Evolutionary conservation across 2,113 vertebrate species (phyloP), one percentile per base, ranked within the genome.

Genomic region (Macaca nemestrina): DNA sequence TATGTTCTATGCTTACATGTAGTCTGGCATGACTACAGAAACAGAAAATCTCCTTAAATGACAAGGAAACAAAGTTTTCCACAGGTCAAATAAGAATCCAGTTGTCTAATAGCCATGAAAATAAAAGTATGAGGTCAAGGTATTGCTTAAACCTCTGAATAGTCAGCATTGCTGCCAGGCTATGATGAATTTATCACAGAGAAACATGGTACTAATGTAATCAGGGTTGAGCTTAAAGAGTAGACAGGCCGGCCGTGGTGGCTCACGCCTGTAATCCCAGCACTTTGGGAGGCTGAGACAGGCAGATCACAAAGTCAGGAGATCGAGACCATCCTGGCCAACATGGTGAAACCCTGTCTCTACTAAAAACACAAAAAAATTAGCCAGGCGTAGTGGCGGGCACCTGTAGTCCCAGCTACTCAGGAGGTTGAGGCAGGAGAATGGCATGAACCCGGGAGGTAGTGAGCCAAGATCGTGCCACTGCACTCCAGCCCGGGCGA

Each of bases 41-140:
- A 91, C 22, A 76, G 48, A 94, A 75, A 92, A 61, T 48, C 35
- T 84, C 45, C 48, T 81, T 82, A 73, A 97, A 64, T 83, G 52
- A 83, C 57, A 87, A 50, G 61, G 30, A 87, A 25, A 45, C 43
- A 57, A 64, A 52, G 4, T 96, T 94, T 94, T 45, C 55, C 35
- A 78, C 12, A 23, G 35, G 35, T 48, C 59, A 38, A 84, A 16
- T 22, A 87, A 87, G 10, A 81, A 80, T 43, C n/a, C 52, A 57
- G 22, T 11, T 68, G 5, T 52, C 27, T 84, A 87, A 50, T 14
- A 52, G 18, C 17, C 48, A 48, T 40, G 61, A 0, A 32, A 67
- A 45, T 13, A 70, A 7, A 75, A 79, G 17, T 32, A 67, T 2
- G 3, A 1, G n/a, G 8, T 13, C 6, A 89, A 82, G n/a, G 10